phyloP scores from a whole-genome alignment of 2,888 invertebrate genomes.

The Lithophane ornitopus region DNA sequence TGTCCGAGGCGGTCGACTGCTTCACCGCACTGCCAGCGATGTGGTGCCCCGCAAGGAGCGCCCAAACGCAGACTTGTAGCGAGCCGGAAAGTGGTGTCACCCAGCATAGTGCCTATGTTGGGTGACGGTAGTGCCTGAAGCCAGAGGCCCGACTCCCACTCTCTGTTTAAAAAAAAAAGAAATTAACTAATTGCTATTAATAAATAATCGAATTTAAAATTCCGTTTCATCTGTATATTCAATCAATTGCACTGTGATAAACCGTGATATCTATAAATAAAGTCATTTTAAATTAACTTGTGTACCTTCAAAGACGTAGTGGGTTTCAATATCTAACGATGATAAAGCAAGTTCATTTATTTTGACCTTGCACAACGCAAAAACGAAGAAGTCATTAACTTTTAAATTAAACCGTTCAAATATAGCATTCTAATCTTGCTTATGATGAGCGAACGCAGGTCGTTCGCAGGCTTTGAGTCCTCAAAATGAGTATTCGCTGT shows the following conservation, averaged over 20 bases:
- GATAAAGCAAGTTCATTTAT: background rate
- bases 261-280: background rate
- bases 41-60: too few relatives aligned
- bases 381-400: conserved; percentile 6
- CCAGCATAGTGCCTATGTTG: too few relatives aligned
- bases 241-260: background rate
- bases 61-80: too few relatives aligned
- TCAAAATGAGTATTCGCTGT: conserved; percentile 53
- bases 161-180: too few relatives aligned
- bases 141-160: too few relatives aligned
- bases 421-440: conserved; percentile 28
- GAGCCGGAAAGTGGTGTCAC: too few relatives aligned
- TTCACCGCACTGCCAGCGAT: too few relatives aligned
- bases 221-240: background rate
- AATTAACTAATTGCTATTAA: background rate
- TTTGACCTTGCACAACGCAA: background rate
- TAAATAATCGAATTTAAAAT: background rate
- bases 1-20: too few relatives aligned
- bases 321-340: background rate
- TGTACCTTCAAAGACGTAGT: background rate
- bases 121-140: too few relatives aligned
- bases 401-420: conserved; percentile 24
- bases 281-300: background rate
- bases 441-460: conserved; percentile 26
- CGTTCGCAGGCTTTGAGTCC: conserved; percentile 41